Conservation (phyloP, 2,888 invertebrate genomes). For the Drosophila pseudotalamancana region DNA sequence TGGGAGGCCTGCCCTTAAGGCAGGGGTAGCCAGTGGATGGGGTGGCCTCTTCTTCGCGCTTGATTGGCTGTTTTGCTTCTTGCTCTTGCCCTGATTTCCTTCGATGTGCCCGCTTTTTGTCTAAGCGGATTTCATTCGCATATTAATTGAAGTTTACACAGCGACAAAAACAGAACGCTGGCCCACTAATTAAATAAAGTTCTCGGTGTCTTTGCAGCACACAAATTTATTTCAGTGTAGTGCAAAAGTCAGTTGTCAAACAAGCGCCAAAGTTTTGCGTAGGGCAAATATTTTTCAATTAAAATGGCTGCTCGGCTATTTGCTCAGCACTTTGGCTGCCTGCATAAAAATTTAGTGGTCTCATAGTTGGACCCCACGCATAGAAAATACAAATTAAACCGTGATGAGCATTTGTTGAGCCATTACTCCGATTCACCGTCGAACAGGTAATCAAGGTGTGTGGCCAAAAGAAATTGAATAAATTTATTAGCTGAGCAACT, state of each 20-base stretch:
- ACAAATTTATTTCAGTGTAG: slow-evolving; percentile 39
- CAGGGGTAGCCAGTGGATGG: neutral
- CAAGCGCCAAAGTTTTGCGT: slow-evolving; percentile 51
- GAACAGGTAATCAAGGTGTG: slow-evolving; percentile 33
- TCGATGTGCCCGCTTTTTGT: slow-evolving; percentile 38
- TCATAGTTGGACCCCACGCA: slow-evolving; percentile 23
- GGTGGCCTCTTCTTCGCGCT: slow-evolving; percentile 27
- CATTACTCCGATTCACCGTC: slow-evolving; percentile 1
- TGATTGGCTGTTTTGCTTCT: slow-evolving; percentile 57
- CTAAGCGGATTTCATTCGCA: slow-evolving; percentile 77
- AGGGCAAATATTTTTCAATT: slow-evolving; percentile 74
- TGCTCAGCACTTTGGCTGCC: slow-evolving; percentile 66
- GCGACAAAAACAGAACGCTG: slow-evolving; percentile 44
- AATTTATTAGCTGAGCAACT: neutral
- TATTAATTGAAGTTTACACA: slow-evolving; percentile 77
- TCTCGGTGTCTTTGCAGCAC: neutral
- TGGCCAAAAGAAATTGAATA: slow-evolving; percentile 17
- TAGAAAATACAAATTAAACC: slow-evolving; percentile 2
- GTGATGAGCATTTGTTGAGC: slow-evolving; percentile 32
- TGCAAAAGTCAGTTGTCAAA: slow-evolving; percentile 55
- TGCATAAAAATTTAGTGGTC: slow-evolving; percentile 68
- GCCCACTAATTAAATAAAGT: slow-evolving; percentile 50
- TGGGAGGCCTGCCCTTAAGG: slow-evolving; percentile 12
- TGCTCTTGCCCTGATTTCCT: slow-evolving; percentile 29
- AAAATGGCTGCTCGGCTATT: slow-evolving; percentile 69